These are phyloP conservation scores for Hydrolagus affinis DNA, from an alignment of 2,113 vertebrate genomes.

Conservation along the genomic window DNA sequence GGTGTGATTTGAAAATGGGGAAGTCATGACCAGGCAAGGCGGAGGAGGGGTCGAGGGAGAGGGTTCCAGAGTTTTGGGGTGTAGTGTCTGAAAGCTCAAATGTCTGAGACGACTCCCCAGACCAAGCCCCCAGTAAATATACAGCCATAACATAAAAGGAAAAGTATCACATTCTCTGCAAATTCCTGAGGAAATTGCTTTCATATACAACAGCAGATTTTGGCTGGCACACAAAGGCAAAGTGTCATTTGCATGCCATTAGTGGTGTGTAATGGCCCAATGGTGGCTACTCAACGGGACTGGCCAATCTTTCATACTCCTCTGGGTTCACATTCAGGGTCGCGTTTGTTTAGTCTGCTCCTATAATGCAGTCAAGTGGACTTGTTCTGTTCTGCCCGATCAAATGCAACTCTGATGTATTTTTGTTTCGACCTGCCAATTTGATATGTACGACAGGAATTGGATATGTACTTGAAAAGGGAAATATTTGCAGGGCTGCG, in stretches of 20 bases:
- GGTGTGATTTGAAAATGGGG: too few relatives aligned
- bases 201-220: conserved; percentile 61
- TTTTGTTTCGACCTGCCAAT: neutral
- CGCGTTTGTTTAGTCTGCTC: conserved; percentile 74
- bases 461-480: too few relatives aligned
- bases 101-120: too few relatives aligned
- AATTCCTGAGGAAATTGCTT: conserved; percentile 82
- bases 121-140: too few relatives aligned
- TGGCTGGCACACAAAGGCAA: conserved; percentile 62
- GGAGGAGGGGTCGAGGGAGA: too few relatives aligned
- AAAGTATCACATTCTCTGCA: conserved; percentile 61
- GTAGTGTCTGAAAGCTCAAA: too few relatives aligned
- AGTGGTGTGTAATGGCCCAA: conserved; percentile 58
- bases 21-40: too few relatives aligned
- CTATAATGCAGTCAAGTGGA: conserved; percentile 54
- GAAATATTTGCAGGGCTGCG: too few relatives aligned
- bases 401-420: conserved; percentile 48
- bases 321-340: conserved; percentile 50
- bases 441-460: neutral
- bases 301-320: conserved; percentile 55
- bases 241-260: conserved; percentile 59
- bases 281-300: conserved; percentile 48
- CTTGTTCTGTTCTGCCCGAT: conserved; percentile 55
- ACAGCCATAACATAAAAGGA: conserved; percentile 56
- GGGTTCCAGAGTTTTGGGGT: too few relatives aligned